A percentile compares a stretch with the other conserved stretches of the same genome.
Evolutionary conservation across 37 sponge, comb jelly and placozoan species (phyloP).

Genomic region (Eunapius fragilis): DNA sequence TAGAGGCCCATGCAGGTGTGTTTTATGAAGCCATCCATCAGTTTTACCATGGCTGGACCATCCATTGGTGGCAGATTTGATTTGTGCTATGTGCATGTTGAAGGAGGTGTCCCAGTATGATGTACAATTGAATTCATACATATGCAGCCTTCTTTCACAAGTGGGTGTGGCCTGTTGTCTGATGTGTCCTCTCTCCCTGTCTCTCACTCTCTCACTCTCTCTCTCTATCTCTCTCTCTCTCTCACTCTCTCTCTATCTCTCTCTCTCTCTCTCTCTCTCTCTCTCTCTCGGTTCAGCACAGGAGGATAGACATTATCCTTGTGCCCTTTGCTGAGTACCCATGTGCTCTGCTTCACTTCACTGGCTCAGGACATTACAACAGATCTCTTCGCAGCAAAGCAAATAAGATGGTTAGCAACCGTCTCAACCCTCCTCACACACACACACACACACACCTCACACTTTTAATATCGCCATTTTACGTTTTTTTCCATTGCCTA

Average conservation of each 20-base stretch:
- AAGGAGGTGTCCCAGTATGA: too few relatives aligned
- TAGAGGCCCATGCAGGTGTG: too few relatives aligned
- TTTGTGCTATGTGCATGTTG: too few relatives aligned
- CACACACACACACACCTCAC: neutral
- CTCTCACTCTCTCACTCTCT: neutral
- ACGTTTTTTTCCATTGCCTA: too few relatives aligned
- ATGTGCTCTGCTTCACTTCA: conserved; percentile 83
- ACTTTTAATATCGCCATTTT: neutral
- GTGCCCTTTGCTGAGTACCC: conserved; percentile 80
- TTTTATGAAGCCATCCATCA: too few relatives aligned
- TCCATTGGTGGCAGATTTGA: too few relatives aligned
- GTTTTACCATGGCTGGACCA: too few relatives aligned
- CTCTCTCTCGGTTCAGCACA: conserved; percentile 44
- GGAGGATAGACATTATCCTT: conserved; percentile 81
- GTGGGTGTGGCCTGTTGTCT: too few relatives aligned
- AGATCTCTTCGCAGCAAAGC: conserved; percentile 83
- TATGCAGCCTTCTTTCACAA: too few relatives aligned
- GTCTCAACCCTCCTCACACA: neutral
- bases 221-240: neutral
- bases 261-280: neutral
- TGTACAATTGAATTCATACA: too few relatives aligned
- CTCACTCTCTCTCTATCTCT: neutral
- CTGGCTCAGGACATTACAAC: conserved; percentile 90
- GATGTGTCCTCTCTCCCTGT: neutral
- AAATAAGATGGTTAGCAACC: conserved; percentile 60